Evolutionary conservation across 2,797 vertebrate genomes (phyloP).

Genomic region (Mastacembelus armatus): DNA sequence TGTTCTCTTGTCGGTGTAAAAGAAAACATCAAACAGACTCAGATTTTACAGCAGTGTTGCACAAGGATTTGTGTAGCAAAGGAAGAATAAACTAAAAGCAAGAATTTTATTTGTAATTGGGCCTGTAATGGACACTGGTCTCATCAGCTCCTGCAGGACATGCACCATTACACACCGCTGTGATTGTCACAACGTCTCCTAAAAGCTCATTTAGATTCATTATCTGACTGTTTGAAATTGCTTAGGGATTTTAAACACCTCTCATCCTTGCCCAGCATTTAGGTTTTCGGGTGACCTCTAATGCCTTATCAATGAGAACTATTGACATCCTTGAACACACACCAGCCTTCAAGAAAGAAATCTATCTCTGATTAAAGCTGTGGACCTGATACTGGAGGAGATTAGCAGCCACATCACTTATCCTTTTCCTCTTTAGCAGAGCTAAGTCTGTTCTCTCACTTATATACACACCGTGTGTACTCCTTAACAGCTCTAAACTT

Average conservation of each 20-base stretch:
- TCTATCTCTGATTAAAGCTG: conserved; percentile 23
- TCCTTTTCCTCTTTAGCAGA: neutral
- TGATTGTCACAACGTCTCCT: neutral
- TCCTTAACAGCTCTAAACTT: neutral
- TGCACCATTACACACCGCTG: neutral
- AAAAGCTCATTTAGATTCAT: neutral
- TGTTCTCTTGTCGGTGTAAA: neutral
- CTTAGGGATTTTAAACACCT: neutral
- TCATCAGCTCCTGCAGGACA: neutral
- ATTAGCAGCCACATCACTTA: conserved; percentile 23
- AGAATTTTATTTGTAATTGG: neutral
- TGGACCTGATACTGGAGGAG: conserved; percentile 3
- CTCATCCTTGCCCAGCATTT: neutral
- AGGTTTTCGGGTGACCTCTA: neutral
- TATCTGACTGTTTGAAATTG: neutral
- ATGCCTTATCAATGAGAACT: conserved; percentile 9
- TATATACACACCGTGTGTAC: too few species aligned
- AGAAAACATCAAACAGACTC: neutral
- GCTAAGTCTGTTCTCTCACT: neutral
- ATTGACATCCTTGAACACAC: conserved; percentile 24
- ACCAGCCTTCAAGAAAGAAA: conserved; percentile 5
- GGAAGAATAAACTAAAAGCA: neutral
- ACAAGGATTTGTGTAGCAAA: neutral
- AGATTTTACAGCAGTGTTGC: neutral
- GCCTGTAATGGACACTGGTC: neutral